Percentiles rank a stretch among this genome's conserved stretches.
phyloP scores from a whole-genome alignment of 1,140 invertebrate species.

The Conus ventricosus region DNA sequence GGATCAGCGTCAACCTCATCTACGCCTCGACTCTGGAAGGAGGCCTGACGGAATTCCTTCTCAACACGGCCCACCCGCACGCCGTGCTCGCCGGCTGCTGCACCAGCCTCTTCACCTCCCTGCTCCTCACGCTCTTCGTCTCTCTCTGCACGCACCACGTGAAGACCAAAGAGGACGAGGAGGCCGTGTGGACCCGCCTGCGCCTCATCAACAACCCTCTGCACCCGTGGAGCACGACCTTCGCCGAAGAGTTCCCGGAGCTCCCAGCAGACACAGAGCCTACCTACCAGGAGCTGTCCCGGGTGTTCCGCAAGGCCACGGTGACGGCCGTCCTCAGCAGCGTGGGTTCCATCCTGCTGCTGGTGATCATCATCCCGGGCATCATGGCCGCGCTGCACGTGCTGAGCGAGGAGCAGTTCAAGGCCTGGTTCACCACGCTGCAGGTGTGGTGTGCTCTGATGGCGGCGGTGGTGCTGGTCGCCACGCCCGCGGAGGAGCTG shows the following conservation, averaged over 20 bases:
- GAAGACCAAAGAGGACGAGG: conserved; percentile 30
- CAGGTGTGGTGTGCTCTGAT: conserved; percentile 55
- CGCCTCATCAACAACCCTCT: conserved; percentile 73
- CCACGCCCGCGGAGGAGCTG: conserved; percentile 55
- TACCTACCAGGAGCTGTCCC: conserved; percentile 38
- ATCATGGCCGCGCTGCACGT: conserved; percentile 55
- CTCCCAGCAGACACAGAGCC: conserved; percentile 44
- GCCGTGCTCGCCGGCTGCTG: conserved; percentile 50
- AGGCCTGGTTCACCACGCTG: conserved; percentile 38
- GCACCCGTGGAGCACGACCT: conserved; percentile 68
- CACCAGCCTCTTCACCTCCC: conserved; percentile 43
- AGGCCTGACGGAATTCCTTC: conserved; percentile 51
- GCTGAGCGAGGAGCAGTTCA: conserved; percentile 47
- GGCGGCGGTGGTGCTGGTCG: conserved; percentile 48
- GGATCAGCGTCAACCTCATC: conserved; percentile 47
- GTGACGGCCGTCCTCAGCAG: conserved; percentile 51
- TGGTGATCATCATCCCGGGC: conserved; percentile 49
- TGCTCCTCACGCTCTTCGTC: conserved; percentile 43
- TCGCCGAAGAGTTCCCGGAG: conserved; percentile 55
- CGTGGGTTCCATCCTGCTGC: conserved; percentile 38
- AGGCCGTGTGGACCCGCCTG: conserved; percentile 63
- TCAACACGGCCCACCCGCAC: conserved; percentile 54
- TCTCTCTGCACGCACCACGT: conserved; percentile 55
- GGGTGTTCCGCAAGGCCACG: conserved; percentile 48
- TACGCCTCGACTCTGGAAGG: conserved; percentile 52